Conservation (phyloP, 1,140 invertebrate species). For the Homalodisca vitripennis region DNA sequence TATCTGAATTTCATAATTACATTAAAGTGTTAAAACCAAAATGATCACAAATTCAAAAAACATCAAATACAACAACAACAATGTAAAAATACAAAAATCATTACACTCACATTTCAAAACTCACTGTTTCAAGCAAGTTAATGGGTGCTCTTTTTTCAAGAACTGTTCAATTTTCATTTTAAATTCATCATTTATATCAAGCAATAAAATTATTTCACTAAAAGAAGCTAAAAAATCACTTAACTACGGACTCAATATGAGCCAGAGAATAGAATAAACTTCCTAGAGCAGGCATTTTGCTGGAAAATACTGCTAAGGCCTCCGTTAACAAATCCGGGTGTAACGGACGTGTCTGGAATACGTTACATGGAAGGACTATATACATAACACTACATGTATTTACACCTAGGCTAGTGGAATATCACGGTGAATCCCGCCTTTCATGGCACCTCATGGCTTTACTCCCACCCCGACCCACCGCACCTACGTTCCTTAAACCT, state of each 20-base stretch:
- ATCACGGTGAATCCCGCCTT: neutral
- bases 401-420: slow-evolving; percentile 18
- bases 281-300: slow-evolving; percentile 23
- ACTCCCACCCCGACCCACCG: too few species aligned
- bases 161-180: neutral
- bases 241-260: slow-evolving; percentile 23
- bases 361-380: slow-evolving; percentile 17
- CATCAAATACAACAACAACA: slow-evolving; percentile 12
- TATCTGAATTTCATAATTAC: too few species aligned
- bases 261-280: neutral
- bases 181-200: slow-evolving; percentile 19
- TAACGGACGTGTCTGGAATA: slow-evolving; percentile 4
- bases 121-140: too few species aligned
- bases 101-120: slow-evolving; percentile 14
- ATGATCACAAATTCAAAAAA: neutral
- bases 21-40: too few species aligned
- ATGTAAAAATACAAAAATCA: slow-evolving; percentile 23
- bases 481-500: too few species aligned
- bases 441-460: slow-evolving; percentile 9
- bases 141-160: neutral
- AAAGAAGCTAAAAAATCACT: slow-evolving; percentile 20
- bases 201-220: slow-evolving; percentile 16
- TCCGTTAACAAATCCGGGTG: slow-evolving; percentile 11
- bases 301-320: slow-evolving; percentile 21
- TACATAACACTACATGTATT: slow-evolving; percentile 13